A percentile compares a stretch with the other conserved stretches of the same genome.
Conservation (phyloP, 1,140 invertebrate genomes). For the Planococcus citri region DNA sequence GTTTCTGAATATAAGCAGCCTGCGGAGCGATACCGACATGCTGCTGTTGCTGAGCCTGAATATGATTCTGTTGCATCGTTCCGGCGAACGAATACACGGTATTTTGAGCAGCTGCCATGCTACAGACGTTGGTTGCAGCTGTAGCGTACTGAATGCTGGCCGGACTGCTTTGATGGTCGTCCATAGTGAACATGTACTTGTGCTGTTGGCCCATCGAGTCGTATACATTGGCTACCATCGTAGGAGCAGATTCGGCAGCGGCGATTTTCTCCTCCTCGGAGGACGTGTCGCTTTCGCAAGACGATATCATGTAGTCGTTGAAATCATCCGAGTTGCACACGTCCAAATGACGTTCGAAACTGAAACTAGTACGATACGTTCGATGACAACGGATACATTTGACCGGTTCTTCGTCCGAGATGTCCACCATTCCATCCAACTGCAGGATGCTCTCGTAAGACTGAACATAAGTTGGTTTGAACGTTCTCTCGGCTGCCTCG, state of each 20-base stretch:
- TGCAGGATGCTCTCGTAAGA: conserved; percentile 42
- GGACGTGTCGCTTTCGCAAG: conserved; percentile 54
- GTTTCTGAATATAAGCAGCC: background rate
- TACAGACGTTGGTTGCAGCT: background rate
- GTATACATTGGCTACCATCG: background rate
- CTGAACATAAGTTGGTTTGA: conserved; percentile 15
- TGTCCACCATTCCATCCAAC: conserved; percentile 59
- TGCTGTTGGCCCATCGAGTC: too few species aligned
- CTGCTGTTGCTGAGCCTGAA: background rate
- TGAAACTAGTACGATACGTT: conserved; percentile 74
- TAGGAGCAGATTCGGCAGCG: background rate
- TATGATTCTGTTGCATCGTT: too few species aligned
- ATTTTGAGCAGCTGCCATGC: background rate
- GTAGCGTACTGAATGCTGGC: background rate
- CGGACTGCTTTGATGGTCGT: background rate
- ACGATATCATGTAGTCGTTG: conserved; percentile 42
- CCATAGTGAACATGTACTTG: background rate
- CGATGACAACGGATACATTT: conserved; percentile 77
- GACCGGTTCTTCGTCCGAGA: conserved; percentile 49
- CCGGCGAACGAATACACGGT: background rate
- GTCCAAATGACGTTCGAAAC: conserved; percentile 67
- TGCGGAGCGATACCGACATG: background rate
- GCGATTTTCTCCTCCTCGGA: conserved; percentile 4
- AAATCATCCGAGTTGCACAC: conserved; percentile 51
- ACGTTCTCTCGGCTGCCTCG: conserved; percentile 1